Conservation (phyloP, 1,140 invertebrate genomes). For the Aphidius gifuensis region DNA sequence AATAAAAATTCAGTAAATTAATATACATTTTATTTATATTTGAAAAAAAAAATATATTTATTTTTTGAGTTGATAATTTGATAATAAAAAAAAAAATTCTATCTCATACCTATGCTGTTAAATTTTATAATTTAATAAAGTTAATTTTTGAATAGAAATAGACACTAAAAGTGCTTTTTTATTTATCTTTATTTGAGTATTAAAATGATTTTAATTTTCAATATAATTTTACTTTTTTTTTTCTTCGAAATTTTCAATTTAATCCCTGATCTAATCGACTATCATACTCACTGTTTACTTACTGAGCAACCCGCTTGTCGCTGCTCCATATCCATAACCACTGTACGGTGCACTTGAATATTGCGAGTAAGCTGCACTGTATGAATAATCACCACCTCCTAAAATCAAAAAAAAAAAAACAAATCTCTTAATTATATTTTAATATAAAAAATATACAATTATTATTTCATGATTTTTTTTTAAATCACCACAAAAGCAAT, state of each 20-base stretch:
- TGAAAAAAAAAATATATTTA: too few species aligned
- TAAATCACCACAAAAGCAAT: too few species aligned
- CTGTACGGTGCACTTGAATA: conserved; percentile 69
- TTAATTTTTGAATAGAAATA: too few species aligned
- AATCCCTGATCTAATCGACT: conserved; percentile 50
- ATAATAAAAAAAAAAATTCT: background rate
- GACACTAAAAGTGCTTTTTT: too few species aligned
- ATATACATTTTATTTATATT: too few species aligned
- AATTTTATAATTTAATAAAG: too few species aligned
- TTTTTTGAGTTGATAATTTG: background rate
- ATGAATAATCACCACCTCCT: conserved; percentile 71
- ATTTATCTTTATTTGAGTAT: background rate
- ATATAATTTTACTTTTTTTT: too few species aligned
- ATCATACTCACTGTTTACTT: conserved; percentile 74
- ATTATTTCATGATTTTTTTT: too few species aligned
- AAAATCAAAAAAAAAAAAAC: conserved; percentile 36
- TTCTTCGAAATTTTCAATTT: conserved; percentile 1
- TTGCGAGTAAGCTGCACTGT: conserved; percentile 72
- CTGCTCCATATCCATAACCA: conserved; percentile 69
- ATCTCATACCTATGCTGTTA: background rate
- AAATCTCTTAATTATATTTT: background rate
- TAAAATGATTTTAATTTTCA: too few species aligned
- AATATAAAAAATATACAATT: background rate
- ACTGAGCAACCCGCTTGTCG: conserved; percentile 75
- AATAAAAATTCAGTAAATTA: background rate